Base-by-base conservation (phyloP, 2,797 vertebrate genomes). In the Poeciliopsis presidionis region DNA sequence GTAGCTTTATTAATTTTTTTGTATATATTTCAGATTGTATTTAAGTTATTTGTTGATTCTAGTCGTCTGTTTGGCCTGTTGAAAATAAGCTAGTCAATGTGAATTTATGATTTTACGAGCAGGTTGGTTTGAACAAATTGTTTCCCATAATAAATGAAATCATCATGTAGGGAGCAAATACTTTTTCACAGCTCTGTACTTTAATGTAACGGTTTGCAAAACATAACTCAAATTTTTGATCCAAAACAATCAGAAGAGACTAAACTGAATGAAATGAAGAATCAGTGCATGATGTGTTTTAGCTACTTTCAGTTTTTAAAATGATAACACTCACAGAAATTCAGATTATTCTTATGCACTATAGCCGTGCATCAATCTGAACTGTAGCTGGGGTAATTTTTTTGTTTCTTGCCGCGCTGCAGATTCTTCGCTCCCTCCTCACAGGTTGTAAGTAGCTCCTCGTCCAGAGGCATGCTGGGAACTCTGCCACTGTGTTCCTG, bases 401-500 rank as follows among this genome's bases (percentile, higher is more conserved):
- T 84, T 73, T 84, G 88, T 84, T 80, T 47, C 84, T 74, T 39
- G 81, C 69, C 51, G 74, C 55, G 81, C 73, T 84, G 72, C 71
- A 22, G 74, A 75, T 71, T 69, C 45, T 81, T 77, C 61, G 65
- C 65, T 81, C 45, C 39, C 11, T 71, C 20, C 72, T 76, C 49
- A 39, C 55, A 74, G 14, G 33, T 39, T 46, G 41, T 36, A 33
- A 75, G 57, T 8, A 79, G 59, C 80, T 78, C 80, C 82, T 72
- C 67, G 76, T 86, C 80, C 71, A 74, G 72, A 73, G 81, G 73
- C 70, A 74, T 16, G 33, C 82, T 75, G 41, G 53, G 76, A 89
- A 88, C 53, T 76, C 85, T 87, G 84, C 78, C 78, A 76, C 75
- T 28, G 78, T 55, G 73, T 87, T 79, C 76, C 81, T 89, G 82